These are phyloP conservation scores for Branchipolynoe longqiensis DNA, from an alignment of 2,888 invertebrate species.

Conservation along the genomic window DNA sequence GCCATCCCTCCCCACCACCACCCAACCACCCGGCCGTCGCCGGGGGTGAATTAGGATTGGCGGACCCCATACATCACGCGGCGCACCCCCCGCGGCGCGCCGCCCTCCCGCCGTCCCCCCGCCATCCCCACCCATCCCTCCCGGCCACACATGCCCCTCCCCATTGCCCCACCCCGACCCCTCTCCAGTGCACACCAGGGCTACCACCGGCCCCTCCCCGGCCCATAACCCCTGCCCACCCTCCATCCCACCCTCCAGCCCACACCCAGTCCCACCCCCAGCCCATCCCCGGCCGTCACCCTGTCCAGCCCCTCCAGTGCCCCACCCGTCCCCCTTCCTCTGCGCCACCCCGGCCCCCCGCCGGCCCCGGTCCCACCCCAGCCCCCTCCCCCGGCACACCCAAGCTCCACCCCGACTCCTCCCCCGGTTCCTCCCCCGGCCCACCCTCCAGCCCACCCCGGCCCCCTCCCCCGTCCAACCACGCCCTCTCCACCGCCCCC, in stretches of 20 bases:
- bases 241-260: not conserved
- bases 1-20: not conserved
- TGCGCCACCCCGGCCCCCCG: not conserved
- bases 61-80: constrained; percentile 12
- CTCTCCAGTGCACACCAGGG: too few relatives aligned
- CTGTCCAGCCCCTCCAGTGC: not conserved
- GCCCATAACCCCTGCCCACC: too few relatives aligned
- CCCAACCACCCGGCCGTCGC: constrained; percentile 9
- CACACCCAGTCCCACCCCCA: not conserved
- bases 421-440: not conserved
- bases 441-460: not conserved
- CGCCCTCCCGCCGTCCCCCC: not conserved
- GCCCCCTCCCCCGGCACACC: too few relatives aligned
- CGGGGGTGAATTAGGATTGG: constrained; percentile 31
- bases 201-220: too few relatives aligned
- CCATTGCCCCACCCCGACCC: not conserved
- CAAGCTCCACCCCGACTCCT: not conserved
- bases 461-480: not conserved
- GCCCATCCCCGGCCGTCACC: not conserved
- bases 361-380: not conserved
- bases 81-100: not conserved
- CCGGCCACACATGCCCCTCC: not conserved
- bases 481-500: not conserved
- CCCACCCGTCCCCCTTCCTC: not conserved
- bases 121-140: not conserved